phyloP scores from a whole-genome alignment of 2,888 invertebrate species.

The Pandemis heparana region DNA sequence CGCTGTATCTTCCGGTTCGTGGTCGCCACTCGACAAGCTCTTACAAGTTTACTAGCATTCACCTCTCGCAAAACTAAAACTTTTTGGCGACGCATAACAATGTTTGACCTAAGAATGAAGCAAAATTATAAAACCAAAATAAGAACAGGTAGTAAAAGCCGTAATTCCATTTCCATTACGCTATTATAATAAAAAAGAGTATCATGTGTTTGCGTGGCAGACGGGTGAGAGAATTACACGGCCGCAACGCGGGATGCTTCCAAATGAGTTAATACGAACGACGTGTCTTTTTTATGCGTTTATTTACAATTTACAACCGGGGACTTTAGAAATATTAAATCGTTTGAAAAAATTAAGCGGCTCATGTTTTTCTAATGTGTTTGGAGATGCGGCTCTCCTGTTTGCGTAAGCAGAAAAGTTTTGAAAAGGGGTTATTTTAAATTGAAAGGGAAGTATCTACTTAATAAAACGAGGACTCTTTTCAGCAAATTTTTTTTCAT shows the following conservation, averaged over 20 bases:
- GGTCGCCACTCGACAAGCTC: too few relatives aligned
- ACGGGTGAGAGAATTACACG: conserved; percentile 52
- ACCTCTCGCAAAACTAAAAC: not conserved
- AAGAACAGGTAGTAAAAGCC: conserved; percentile 30
- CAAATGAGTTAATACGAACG: conserved; percentile 55
- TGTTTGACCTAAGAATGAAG: not conserved
- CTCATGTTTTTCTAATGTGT: not conserved
- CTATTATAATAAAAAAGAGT: conserved; percentile 37
- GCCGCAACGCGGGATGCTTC: conserved; percentile 56
- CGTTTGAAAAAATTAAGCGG: not conserved
- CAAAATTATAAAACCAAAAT: conserved; percentile 25
- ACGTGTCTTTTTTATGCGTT: conserved; percentile 33
- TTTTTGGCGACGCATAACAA: not conserved
- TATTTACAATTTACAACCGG: conserved; percentile 9
- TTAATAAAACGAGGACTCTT: not conserved
- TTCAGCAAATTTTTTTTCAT: not conserved
- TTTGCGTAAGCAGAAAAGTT: not conserved
- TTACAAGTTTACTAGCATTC: not conserved
- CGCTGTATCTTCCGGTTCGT: too few relatives aligned
- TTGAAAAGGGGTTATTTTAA: not conserved
- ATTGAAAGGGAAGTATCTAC: not conserved
- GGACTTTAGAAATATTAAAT: not conserved
- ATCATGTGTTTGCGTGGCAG: conserved; percentile 28
- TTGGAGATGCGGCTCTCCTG: not conserved
- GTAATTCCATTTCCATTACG: conserved; percentile 38